Evolutionary conservation across 2,888 invertebrate species (phyloP).

Genomic region (Drepana falcataria): DNA sequence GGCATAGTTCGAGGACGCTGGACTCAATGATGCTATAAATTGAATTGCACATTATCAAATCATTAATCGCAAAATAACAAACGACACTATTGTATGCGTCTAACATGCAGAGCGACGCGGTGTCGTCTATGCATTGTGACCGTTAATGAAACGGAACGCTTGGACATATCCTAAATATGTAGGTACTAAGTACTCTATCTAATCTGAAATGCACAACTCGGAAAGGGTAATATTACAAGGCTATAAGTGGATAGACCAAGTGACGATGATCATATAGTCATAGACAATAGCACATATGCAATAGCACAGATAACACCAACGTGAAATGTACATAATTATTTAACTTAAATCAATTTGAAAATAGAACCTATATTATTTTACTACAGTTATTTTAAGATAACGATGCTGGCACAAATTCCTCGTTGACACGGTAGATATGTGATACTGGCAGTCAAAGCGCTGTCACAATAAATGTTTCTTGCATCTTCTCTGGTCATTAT

Average conservation of each 20-base stretch:
- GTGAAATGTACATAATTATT: neutral
- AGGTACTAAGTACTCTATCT: constrained; percentile 8
- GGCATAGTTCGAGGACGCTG: constrained; percentile 37
- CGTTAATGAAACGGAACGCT: constrained; percentile 41
- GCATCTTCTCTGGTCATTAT: constrained; percentile 11
- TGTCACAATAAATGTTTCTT: constrained; percentile 45
- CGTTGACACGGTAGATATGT: constrained; percentile 37
- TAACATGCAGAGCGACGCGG: constrained; percentile 39
- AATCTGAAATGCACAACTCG: neutral
- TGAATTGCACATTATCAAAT: constrained; percentile 59
- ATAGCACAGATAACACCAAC: too few relatives aligned
- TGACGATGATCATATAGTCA: too few relatives aligned
- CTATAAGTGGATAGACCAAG: too few relatives aligned
- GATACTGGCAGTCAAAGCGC: constrained; percentile 46
- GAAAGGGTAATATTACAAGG: neutral
- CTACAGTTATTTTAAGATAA: constrained; percentile 13
- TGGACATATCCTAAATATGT: constrained; percentile 18
- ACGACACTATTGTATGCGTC: constrained; percentile 47
- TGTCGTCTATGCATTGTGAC: constrained; percentile 39
- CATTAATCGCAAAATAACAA: constrained; percentile 60
- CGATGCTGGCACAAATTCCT: constrained; percentile 52
- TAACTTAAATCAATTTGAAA: neutral
- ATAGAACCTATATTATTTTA: neutral
- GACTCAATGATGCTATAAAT: constrained; percentile 67
- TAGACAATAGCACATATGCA: too few relatives aligned